A percentile compares a stretch with the other conserved stretches of the same genome.
Conservation (phyloP, 2,113 vertebrate species). For the Elephas maximus region DNA sequence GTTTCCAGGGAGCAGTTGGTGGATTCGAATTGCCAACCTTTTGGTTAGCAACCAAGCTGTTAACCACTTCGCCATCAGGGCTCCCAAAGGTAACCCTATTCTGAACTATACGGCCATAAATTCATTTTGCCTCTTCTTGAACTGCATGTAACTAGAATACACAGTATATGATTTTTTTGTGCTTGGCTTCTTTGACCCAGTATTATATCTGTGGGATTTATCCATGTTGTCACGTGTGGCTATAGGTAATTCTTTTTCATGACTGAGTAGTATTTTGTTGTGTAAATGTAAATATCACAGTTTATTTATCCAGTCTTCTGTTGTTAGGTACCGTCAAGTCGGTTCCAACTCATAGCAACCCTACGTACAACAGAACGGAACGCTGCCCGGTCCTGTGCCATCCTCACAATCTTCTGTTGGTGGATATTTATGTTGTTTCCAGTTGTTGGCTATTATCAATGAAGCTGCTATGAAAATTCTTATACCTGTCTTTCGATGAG, state of each 20-base stretch:
- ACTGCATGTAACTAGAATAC: neutral
- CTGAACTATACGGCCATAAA: neutral
- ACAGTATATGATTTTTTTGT: neutral
- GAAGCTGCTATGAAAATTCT: neutral
- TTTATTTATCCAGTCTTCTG: constrained; percentile 38
- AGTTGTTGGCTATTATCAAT: neutral
- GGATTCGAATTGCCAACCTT: too few species aligned
- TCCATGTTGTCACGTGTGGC: neutral
- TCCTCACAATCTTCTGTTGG: neutral
- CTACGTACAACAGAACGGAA: too few species aligned
- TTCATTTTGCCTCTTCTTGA: neutral
- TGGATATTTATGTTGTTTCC: neutral
- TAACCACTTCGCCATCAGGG: too few species aligned
- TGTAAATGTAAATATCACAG: neutral
- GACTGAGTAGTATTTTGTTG: neutral
- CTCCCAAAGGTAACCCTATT: neutral
- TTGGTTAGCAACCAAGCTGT: too few species aligned
- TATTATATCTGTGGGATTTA: neutral
- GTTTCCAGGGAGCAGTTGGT: too few species aligned
- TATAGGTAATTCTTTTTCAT: constrained; percentile 8
- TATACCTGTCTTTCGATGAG: constrained; percentile 27
- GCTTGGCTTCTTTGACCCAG: neutral
- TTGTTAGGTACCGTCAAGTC: too few species aligned
- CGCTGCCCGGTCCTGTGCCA: too few species aligned
- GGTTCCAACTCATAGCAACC: too few species aligned